Evolutionary conservation across 2,888 invertebrate species (phyloP), one percentile per base, ranked within the genome.

Genomic region (Microplitis manilae): DNA sequence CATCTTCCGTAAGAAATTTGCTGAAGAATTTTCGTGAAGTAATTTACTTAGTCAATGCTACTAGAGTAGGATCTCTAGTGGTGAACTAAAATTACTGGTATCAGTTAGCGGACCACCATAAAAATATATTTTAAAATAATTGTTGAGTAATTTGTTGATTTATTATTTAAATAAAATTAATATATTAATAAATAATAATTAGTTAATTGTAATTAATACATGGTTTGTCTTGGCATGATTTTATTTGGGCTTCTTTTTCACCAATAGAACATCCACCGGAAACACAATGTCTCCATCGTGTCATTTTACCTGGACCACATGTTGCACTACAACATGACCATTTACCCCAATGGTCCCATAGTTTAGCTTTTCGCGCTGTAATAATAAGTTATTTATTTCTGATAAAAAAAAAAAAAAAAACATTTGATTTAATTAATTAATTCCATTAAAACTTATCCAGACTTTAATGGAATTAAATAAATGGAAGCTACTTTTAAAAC

Each of bases 201-300:
- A 65, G 50, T 15, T 9, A 71, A 7, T 59, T n/a, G 61, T 13
- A 5, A 50, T 81, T 74, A 84, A 9, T 67, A 75, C 90, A 91
- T 13, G 87, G 83, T 50, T 86, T 85, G 75, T 87, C 76, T 39
- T 87, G 85, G 79, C 91, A 91, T 7, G 88, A 89, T 85, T 90
- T 90, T 78, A 91, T 90, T 82, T 91, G 90, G n/a, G 90, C 91
- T 80, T 91, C 90, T 79, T 91, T 91, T 80, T 91, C 90, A n/a
- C 90, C 91, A 0, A 86, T 79, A 15, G 87, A 85, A 82, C 91
- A 91, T 50, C 88, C 88, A 8, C 89, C 89, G 0, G 87, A 85
- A 6, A 90, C 85, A 81, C 91, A 91, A 82, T 91, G 91, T 68
- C 90, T 84, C 90, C 90, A 91, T 84, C 91, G 83, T 76, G 87